Base-by-base conservation (phyloP, 2,797 vertebrate genomes). In the Otolemur crassicaudatus region DNA sequence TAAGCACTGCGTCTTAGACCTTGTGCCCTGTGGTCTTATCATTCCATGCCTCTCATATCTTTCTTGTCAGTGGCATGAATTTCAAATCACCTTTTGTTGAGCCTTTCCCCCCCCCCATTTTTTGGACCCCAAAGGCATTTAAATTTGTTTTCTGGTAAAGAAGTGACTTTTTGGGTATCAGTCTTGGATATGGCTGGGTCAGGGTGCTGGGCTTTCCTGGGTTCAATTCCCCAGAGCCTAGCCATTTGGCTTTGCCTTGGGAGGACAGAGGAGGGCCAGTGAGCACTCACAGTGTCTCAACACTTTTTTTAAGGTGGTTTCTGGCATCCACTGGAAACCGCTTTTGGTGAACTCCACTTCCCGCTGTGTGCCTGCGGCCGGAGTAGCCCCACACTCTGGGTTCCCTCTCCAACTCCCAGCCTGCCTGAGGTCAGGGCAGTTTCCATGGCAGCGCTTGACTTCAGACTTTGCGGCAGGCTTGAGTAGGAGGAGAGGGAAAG, bases 401-500 rank as follows among this genome's bases (percentile, higher is more conserved):
- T 97, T 96, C 97, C 96, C 97, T 97, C 96, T 96, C 97, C 95
- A 87, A 87, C 94, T 96, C 95, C 97, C 97, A 96, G 97, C 95
- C 97, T 95, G 93, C 96, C 97, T 96, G 94, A 96, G 94, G 94
- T 96, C 97, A 97, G 97, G 95, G 96, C 97, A 76, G 97, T 96
- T 96, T 92, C 95, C 97, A 93, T 95, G 96, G 93, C 89, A 96
- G 89, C 60, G 83, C 93, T 97, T 97, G 96, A 91, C 97, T 95
- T 97, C 94, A 97, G 96, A 77, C 97, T 97, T 97, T 96, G 93
- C 93, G 11, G 97, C 97, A 96, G 96, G 97, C 96, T 97, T 97
- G 97, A 96, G 97, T 96, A 97, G 97, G 97, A 96, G 95, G 96
- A 97, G 97, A 98, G 97, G 97, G 97, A 94, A 96, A 97, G 96